phyloP scores from a whole-genome alignment of 1,140 invertebrate species.

The Cotesia typhae region DNA sequence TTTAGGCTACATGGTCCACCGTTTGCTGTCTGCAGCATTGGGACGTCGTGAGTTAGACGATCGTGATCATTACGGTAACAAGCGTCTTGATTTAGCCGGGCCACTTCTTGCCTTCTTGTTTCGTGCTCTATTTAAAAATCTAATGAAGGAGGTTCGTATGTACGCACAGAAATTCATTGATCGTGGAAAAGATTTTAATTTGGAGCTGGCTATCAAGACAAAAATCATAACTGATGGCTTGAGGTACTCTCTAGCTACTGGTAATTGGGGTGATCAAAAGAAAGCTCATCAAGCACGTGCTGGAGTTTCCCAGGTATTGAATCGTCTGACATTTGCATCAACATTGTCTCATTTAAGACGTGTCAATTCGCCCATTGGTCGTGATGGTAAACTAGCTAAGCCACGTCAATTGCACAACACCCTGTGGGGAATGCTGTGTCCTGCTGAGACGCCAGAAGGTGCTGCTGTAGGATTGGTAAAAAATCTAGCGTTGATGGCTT shows the following conservation, averaged over 20 bases:
- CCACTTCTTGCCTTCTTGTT: slow-evolving; percentile 96
- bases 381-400: slow-evolving; percentile 98
- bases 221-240: slow-evolving; percentile 98
- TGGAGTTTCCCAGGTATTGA: slow-evolving; percentile 93
- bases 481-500: slow-evolving; percentile 98
- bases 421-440: slow-evolving; percentile 99
- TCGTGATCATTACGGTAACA: slow-evolving; percentile 99
- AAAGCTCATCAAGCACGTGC: slow-evolving; percentile 98
- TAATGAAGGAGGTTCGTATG: slow-evolving; percentile 95
- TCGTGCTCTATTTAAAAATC: slow-evolving; percentile 90
- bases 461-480: slow-evolving; percentile 93
- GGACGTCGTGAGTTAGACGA: slow-evolving; percentile 96
- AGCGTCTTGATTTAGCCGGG: slow-evolving; percentile 95
- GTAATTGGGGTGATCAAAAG: slow-evolving; percentile 99
- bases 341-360: slow-evolving; percentile 96
- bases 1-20: slow-evolving; percentile 98
- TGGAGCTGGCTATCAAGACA: slow-evolving; percentile 97
- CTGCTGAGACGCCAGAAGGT: slow-evolving; percentile 98
- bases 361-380: slow-evolving; percentile 97
- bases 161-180: slow-evolving; percentile 99
- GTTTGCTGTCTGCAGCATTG: slow-evolving; percentile 91
- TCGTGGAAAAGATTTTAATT: slow-evolving; percentile 96
- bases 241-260: slow-evolving; percentile 96
- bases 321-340: slow-evolving; percentile 96
- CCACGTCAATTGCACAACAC: slow-evolving; percentile 98